Evolutionary conservation across 2,797 vertebrate genomes (phyloP).

Genomic region (Fistularia commersonii): DNA sequence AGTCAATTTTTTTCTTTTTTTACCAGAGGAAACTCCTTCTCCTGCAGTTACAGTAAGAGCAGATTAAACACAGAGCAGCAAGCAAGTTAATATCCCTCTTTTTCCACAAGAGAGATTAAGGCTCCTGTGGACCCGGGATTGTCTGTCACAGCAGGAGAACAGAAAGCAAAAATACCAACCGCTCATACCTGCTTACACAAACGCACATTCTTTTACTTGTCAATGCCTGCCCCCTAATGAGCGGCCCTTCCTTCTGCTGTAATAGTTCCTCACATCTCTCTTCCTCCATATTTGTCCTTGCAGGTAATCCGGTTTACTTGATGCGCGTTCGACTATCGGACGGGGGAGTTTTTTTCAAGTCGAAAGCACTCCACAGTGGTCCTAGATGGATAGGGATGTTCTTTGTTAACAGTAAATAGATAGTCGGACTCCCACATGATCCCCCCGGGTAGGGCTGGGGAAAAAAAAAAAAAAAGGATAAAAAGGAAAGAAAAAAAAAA

Average conservation of each 20-base stretch:
- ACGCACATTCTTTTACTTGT: slow-evolving; percentile 62
- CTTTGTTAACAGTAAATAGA: slow-evolving; percentile 17
- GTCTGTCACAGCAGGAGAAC: slow-evolving; percentile 9
- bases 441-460: slow-evolving; percentile 14
- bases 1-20: no score
- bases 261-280: slow-evolving; percentile 9
- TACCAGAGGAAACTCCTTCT: slow-evolving; percentile 21
- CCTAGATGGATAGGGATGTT: slow-evolving; percentile 16
- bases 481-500: slow-evolving; percentile 6
- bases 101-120: slow-evolving; percentile 18
- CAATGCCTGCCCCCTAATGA: slow-evolving; percentile 53
- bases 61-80: slow-evolving; percentile 10
- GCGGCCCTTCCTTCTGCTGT: slow-evolving; percentile 18
- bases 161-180: slow-evolving; percentile 1
- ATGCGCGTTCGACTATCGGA: slow-evolving; percentile 5
- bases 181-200: slow-evolving; percentile 26
- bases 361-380: no score
- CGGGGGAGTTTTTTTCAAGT: slow-evolving; percentile 9
- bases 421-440: slow-evolving; percentile 7
- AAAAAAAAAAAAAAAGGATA: not conserved
- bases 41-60: slow-evolving; percentile 14
- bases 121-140: slow-evolving; percentile 18
- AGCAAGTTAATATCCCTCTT: slow-evolving; percentile 29
- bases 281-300: slow-evolving; percentile 7
- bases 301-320: slow-evolving; percentile 22